Conservation (phyloP, 2,113 vertebrate genomes). For the Dascyllus trimaculatus region DNA sequence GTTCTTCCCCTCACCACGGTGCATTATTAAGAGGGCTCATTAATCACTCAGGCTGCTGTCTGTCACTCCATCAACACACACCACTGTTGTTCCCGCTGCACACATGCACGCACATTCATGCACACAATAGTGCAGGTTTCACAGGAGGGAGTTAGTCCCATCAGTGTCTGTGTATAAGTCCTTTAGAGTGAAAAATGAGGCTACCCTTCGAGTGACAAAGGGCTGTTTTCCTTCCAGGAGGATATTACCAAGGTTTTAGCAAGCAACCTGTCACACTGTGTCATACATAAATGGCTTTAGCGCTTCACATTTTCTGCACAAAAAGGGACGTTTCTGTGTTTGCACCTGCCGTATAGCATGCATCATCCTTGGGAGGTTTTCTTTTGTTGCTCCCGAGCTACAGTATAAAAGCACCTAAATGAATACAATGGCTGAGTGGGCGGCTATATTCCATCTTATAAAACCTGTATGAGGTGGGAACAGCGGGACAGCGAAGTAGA, state of each 20-base stretch:
- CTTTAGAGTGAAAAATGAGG: constrained; percentile 65
- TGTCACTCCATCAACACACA: constrained; percentile 62
- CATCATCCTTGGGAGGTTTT: constrained; percentile 38
- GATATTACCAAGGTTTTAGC: constrained; percentile 58
- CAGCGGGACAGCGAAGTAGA: neutral
- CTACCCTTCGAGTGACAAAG: constrained; percentile 60
- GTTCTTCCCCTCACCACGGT: constrained; percentile 35
- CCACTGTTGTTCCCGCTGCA: constrained; percentile 40
- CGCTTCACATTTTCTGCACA: constrained; percentile 39
- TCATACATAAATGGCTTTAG: constrained; percentile 66
- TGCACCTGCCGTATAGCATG: constrained; percentile 40
- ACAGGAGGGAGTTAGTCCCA: constrained; percentile 42
- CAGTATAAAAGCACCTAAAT: constrained; percentile 32
- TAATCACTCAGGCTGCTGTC: constrained; percentile 63
- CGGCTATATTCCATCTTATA: constrained; percentile 41
- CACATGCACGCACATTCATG: constrained; percentile 35
- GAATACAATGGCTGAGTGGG: constrained; percentile 45
- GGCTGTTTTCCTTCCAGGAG: constrained; percentile 59
- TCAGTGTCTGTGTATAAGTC: constrained; percentile 47
- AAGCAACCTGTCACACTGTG: constrained; percentile 48
- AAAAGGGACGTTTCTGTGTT: constrained; percentile 32
- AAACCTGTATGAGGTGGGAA: constrained; percentile 45
- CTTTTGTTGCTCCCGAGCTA: constrained; percentile 20
- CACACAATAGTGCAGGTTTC: constrained; percentile 42
- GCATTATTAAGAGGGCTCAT: constrained; percentile 65